Base-by-base conservation (phyloP, 2,113 vertebrate species). In the Amia ocellicauda region DNA sequence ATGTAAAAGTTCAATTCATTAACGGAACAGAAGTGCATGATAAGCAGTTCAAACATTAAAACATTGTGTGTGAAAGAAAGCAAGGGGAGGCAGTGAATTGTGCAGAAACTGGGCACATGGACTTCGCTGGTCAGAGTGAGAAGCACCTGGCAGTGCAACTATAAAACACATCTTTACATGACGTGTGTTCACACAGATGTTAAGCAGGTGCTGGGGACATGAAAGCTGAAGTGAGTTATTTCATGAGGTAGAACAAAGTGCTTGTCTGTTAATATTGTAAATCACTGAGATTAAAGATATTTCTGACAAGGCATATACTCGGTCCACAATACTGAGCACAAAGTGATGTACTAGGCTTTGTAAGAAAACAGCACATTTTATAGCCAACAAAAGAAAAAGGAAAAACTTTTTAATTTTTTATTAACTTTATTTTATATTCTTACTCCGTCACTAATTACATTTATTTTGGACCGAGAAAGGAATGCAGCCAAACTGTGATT, bases 161-260 rank as follows among this genome's bases (percentile, higher is more conserved):
- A n/a, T 29, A 24, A 31, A 22, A 45, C 52, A 47, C n/a, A 24
- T n/a, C 13, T 14, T 56, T 54, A 29, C 16, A 41, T 55, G 29
- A 27, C 7, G 9, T 9, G 24, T 26, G 3, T 26, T 45, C 31
- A 8, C n/a, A 5, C 63, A 62, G 45, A 63, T 67, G 53, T 52
- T 45, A 26, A 53, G 52, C 64, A 71, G 59, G 58, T 70, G 52
- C 26, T 31, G n/a, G 40, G 40, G 49, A 24, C 62, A 54, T 57
- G 50, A 62, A 57, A 56, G 62, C 23, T 29, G 63, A 45, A 49
- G 22, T 62, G 42, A 20, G 36, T 55, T 53, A 45, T 59, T 56
- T 43, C 62, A 47, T 50, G 40, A 56, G n/a, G 23, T 51, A 16
- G 23, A 41, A 62, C 60, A 66, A 63, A 59, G 69, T 53, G 41